A percentile compares a stretch with the other conserved stretches of the same genome.
phyloP scores from a whole-genome alignment of 53 echinoderm and acorn worm species.

The Crossaster papposus region DNA sequence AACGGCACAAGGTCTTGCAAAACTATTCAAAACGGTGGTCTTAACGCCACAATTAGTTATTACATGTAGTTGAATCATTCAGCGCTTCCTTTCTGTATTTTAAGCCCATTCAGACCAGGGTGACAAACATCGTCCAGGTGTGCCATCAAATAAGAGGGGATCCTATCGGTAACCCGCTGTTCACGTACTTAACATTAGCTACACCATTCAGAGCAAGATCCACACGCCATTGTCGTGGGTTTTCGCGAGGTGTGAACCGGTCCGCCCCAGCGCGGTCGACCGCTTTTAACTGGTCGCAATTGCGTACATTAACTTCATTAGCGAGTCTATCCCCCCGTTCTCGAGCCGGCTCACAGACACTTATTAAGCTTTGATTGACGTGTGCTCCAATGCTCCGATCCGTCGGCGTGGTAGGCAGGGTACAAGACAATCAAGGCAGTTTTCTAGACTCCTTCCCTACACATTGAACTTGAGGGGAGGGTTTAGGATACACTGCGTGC shows the following conservation, averaged over 20 bases:
- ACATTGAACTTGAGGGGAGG: background rate
- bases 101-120: constrained; percentile 39
- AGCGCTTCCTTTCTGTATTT: constrained; percentile 38
- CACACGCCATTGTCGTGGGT: constrained; percentile 20
- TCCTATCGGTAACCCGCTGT: constrained; percentile 15
- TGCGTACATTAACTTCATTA: constrained; percentile 54
- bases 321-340: constrained; percentile 18
- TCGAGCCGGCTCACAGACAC: constrained; percentile 3
- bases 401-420: constrained; percentile 9
- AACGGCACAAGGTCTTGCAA: background rate
- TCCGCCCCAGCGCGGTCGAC: constrained; percentile 37
- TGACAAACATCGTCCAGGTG: constrained; percentile 57
- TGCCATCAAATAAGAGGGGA: constrained; percentile 41
- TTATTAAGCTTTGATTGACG: constrained; percentile 43
- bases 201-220: constrained; percentile 42
- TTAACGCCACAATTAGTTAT: constrained; percentile 33
- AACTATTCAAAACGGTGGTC: constrained; percentile 1
- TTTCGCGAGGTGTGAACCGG: constrained; percentile 54
- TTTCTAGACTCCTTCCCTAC: background rate
- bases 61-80: constrained; percentile 56
- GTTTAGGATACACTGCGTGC: background rate
- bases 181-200: constrained; percentile 52
- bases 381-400: too few relatives aligned
- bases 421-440: background rate
- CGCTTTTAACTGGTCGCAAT: constrained; percentile 20